Percentiles rank a stretch among this genome's conserved stretches.
Evolutionary conservation across 2,888 invertebrate genomes (phyloP).

Genomic region (Drosophila buzzatii): DNA sequence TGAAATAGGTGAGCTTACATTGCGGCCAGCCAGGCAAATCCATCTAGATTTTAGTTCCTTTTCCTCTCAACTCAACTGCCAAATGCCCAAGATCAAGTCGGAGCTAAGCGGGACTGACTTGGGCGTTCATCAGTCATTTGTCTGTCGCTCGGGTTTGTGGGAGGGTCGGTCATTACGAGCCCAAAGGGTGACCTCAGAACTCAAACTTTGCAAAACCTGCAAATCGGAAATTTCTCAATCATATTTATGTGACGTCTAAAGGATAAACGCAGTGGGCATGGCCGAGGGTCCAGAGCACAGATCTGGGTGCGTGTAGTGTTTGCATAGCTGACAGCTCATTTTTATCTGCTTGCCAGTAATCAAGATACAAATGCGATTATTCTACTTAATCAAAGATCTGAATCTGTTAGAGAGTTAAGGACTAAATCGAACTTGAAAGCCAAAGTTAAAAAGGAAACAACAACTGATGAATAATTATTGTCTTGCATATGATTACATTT

Average conservation of each 20-base stretch:
- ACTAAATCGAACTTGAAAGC: no score
- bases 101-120: background rate
- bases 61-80: background rate
- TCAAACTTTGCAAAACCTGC: conserved; percentile 37
- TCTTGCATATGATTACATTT: no score
- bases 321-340: background rate
- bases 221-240: conserved; percentile 69
- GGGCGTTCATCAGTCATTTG: conserved; percentile 58
- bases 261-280: background rate
- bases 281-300: background rate
- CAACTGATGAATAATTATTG: background rate
- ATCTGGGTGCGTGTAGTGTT: conserved; percentile 1
- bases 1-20: conserved; percentile 39
- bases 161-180: background rate
- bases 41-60: conserved; percentile 32
- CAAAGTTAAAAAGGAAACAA: background rate
- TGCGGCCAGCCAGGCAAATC: conserved; percentile 52
- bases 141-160: background rate
- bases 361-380: background rate
- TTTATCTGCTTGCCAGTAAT: background rate
- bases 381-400: background rate
- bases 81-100: conserved; percentile 32
- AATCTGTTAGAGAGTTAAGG: no score
- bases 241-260: conserved; percentile 51
- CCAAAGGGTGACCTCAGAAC: conserved; percentile 43